Conservation (phyloP, 2,113 vertebrate genomes). For the Rhinichthys klamathensis region DNA sequence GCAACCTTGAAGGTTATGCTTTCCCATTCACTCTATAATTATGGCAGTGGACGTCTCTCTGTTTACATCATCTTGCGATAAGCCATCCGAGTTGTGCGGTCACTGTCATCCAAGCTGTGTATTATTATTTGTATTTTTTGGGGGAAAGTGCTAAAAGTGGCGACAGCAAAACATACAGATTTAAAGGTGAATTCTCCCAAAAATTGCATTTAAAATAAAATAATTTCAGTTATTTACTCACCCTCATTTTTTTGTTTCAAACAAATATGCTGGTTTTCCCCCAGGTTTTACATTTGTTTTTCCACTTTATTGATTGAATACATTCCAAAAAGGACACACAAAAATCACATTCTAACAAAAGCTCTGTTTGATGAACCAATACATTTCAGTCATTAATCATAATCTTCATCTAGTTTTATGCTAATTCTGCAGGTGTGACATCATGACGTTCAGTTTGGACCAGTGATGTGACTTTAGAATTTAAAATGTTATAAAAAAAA, state of each 20-base stretch:
- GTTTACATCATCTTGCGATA: constrained; percentile 47
- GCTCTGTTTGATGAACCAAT: too few species aligned
- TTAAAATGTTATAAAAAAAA: too few species aligned
- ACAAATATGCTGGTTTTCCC: too few species aligned
- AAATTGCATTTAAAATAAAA: not conserved
- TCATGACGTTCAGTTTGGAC: not conserved
- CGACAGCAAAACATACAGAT: not conserved
- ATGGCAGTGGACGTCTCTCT: constrained; percentile 71
- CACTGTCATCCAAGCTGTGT: not conserved
- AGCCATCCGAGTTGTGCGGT: not conserved
- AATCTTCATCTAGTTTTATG: not conserved
- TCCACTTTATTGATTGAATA: not conserved
- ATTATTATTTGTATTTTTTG: not conserved
- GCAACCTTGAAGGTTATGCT: constrained; percentile 39
- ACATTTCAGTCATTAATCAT: not conserved
- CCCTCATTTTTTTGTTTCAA: not conserved
- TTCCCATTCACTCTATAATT: constrained; percentile 75
- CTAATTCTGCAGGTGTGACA: not conserved
- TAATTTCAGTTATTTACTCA: not conserved
- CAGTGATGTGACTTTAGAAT: too few species aligned
- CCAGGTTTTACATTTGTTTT: too few species aligned
- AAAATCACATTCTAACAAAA: not conserved
- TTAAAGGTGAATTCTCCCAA: not conserved
- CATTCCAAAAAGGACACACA: not conserved
- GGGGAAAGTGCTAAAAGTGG: not conserved